Evolutionary conservation across 2,797 vertebrate species (phyloP).

Genomic region (Poecile montanus): DNA sequence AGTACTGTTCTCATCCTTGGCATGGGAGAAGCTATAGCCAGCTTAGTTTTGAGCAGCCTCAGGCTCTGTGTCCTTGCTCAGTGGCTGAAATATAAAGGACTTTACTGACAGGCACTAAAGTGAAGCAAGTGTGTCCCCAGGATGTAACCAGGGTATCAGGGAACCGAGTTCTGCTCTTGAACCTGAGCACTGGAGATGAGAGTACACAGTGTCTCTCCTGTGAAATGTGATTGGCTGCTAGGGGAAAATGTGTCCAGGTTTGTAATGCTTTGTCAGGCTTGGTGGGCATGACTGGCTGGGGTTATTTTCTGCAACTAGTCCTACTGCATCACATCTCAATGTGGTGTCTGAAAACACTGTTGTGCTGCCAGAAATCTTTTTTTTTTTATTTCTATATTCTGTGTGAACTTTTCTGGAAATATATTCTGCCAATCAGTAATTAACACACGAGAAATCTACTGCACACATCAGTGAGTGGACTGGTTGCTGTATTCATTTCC

Average conservation of each 20-base stretch:
- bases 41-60: not conserved
- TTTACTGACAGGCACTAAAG: not conserved
- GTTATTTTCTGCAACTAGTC: not conserved
- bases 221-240: not conserved
- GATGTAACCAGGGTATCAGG: not conserved
- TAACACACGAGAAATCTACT: not conserved
- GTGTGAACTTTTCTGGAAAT: constrained; percentile 8
- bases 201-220: not conserved
- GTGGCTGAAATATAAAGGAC: not conserved
- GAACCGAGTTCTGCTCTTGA: not conserved
- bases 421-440: constrained; percentile 4
- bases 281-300: not conserved
- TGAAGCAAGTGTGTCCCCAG: not conserved
- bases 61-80: not conserved
- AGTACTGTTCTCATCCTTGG: not conserved
- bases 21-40: not conserved
- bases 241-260: not conserved
- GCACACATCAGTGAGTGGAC: not conserved
- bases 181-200: not conserved
- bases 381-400: not conserved
- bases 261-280: not conserved
- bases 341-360: not conserved
- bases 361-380: not conserved
- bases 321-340: not conserved
- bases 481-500: not conserved